Evolutionary conservation across 2,113 vertebrate species (phyloP), one percentile per base, ranked within the genome.

Genomic region (Petrocephalus microphthalmus): DNA sequence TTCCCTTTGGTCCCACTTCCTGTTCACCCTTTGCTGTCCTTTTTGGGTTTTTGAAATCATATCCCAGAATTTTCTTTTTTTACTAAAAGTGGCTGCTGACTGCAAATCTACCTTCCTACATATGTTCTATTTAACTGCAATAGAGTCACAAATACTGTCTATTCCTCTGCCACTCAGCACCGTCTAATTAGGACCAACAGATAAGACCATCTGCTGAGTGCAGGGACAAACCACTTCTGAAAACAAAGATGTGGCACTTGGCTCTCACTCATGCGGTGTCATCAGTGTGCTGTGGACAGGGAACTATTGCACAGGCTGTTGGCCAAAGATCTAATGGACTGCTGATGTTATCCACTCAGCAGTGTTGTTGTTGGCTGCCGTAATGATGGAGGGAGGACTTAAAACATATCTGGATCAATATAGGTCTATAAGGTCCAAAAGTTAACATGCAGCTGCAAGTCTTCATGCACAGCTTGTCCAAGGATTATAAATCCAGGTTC

Each of bases 221-320:
- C 1, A 22, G 25, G 47, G 17, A 85, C 25, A 54, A n/a, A 33
- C 0, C n/a, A 53, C 51, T 53, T 53, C 7, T 85, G 51, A 45
- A 54, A 85, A 85, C 25, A 60, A 33, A 86, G 53, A 47, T 86
- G 54, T 86, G 85, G 85, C 56, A 42, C 20, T 86, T 64, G 85
- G 56, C 53, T 85, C 49, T 85, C 51, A 85, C 25, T 51, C 83
- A 7, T 85, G 47, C 51, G 15, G 51, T 33, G 10, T 64, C 29
- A 29, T 11, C 45, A 11, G 33, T 29, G 11, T 87, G 86, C 57
- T 87, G 42, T 15, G 13, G 19, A 71, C 7, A 15, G 54, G 53
- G 60, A 25, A 51, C 11, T 29, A 33, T 60, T 37, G 22, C n/a
- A 87, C 57, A 56, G 57, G 86, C 51, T 71, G 60, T 54, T 87